A percentile compares a stretch with the other conserved stretches of the same genome.
phyloP scores from a whole-genome alignment of 2,888 invertebrate species.

The Actias luna region DNA sequence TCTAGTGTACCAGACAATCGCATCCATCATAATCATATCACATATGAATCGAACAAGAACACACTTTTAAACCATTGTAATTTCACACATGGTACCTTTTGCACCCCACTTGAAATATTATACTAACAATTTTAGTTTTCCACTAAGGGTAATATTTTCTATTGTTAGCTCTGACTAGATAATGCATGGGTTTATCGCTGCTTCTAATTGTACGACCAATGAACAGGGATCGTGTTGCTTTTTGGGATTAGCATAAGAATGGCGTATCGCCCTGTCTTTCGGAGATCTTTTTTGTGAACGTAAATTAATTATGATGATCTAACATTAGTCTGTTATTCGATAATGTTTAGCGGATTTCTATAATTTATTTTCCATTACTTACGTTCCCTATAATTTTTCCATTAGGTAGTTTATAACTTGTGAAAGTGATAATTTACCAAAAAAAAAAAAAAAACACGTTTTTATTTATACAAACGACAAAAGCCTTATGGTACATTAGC shows the following conservation, averaged over 20 bases:
- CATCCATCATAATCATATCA: conserved; percentile 62
- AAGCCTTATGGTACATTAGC: too few species aligned
- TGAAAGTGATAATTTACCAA: background rate
- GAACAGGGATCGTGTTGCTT: conserved; percentile 76
- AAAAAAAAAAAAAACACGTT: too few species aligned
- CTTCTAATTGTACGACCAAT: conserved; percentile 69
- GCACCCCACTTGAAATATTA: conserved; percentile 77
- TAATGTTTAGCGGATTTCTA: background rate
- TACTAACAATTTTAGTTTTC: conserved; percentile 71
- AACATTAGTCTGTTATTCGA: conserved; percentile 32
- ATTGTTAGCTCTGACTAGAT: conserved; percentile 74
- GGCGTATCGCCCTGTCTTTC: conserved; percentile 37
- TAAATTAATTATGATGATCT: conserved; percentile 71
- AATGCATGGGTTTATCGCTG: conserved; percentile 78
- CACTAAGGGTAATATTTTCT: conserved; percentile 65
- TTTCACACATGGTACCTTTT: conserved; percentile 73
- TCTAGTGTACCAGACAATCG: conserved; percentile 13
- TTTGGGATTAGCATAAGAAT: conserved; percentile 71
- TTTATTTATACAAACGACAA: too few species aligned
- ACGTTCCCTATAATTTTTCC: background rate
- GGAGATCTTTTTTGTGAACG: conserved; percentile 54
- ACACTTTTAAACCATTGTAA: conserved; percentile 64
- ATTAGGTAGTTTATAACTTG: background rate
- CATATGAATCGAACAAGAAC: conserved; percentile 47
- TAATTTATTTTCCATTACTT: background rate